Conservation (phyloP, 2,888 invertebrate species). For the Neria commutata region DNA sequence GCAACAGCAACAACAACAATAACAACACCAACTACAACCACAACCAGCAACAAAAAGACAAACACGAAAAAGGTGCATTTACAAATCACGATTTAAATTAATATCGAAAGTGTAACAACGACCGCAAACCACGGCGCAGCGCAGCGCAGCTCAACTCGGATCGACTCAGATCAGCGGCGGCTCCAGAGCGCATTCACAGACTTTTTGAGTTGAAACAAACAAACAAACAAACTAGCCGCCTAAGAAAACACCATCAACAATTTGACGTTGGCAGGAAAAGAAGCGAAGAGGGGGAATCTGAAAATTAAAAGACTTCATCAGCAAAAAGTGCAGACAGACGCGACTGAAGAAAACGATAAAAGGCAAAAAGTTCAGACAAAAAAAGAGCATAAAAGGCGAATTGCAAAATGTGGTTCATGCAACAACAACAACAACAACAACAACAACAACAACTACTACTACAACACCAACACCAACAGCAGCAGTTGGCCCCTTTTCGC, state of each 20-base stretch:
- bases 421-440: slow-evolving; percentile 5
- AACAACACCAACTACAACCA: not conserved
- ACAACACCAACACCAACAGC: slow-evolving; percentile 7
- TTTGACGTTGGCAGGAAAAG: too few species aligned
- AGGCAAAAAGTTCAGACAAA: slow-evolving; percentile 45
- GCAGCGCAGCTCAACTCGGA: not conserved
- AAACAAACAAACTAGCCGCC: not conserved
- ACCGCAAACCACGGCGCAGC: not conserved
- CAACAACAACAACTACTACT: not conserved
- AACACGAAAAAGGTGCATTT: slow-evolving; percentile 24
- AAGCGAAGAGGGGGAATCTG: not conserved
- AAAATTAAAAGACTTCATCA: slow-evolving; percentile 1
- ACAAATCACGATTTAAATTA: slow-evolving; percentile 56
- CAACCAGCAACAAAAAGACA: slow-evolving; percentile 10
- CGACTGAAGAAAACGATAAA: not conserved
- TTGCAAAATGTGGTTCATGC: not conserved
- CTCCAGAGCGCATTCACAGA: not conserved
- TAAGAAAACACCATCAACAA: not conserved
- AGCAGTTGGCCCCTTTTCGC: slow-evolving; percentile 1
- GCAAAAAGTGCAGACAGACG: not conserved
- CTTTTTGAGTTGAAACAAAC: too few species aligned
- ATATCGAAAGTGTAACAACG: slow-evolving; percentile 25
- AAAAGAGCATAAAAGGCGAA: slow-evolving; percentile 31
- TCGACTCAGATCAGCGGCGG: not conserved
- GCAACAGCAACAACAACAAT: not conserved